Percentiles rank a stretch among this genome's conserved stretches.
These are phyloP conservation scores for Festucalex cinctus DNA, from an alignment of 2,113 vertebrate genomes.

Conservation along the genomic window DNA sequence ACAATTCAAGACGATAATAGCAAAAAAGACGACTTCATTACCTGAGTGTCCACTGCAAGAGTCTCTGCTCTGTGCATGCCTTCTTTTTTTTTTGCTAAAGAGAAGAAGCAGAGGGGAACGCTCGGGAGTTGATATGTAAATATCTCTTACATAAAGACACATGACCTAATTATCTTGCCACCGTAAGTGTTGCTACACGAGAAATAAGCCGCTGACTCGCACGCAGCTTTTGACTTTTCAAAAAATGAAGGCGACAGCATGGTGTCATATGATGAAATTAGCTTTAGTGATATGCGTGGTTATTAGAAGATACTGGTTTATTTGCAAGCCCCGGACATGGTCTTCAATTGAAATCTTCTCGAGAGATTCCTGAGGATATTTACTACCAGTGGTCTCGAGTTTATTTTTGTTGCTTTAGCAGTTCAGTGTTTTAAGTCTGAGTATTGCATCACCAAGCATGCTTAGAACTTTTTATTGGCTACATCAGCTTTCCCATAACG, in stretches of 20 bases:
- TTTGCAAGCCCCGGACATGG: conserved; percentile 32
- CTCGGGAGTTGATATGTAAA: conserved; percentile 17
- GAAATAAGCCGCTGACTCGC: conserved; percentile 1
- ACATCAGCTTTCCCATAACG: conserved; percentile 44
- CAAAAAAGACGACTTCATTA: conserved; percentile 55
- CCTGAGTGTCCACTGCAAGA: conserved; percentile 46
- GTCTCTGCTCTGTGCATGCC: background rate
- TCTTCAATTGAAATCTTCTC: conserved; percentile 31
- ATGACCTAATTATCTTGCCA: conserved; percentile 17
- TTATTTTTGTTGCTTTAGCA: conserved; percentile 28
- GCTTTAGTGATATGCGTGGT: background rate
- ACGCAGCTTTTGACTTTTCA: background rate
- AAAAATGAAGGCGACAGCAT: conserved; percentile 4
- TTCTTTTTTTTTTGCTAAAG: conserved; percentile 1
- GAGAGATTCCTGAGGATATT: background rate
- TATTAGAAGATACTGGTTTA: conserved; percentile 1
- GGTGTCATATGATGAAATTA: conserved; percentile 9
- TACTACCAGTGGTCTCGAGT: background rate
- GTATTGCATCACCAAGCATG: conserved; percentile 24
- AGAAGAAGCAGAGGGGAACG: background rate
- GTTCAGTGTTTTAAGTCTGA: conserved; percentile 26
- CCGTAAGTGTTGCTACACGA: background rate
- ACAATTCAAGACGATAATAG: conserved; percentile 25
- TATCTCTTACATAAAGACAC: conserved; percentile 20
- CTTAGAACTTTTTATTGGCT: background rate